Base-by-base conservation (phyloP, 2,797 vertebrate species). In the Pseudochaenichthys georgianus region DNA sequence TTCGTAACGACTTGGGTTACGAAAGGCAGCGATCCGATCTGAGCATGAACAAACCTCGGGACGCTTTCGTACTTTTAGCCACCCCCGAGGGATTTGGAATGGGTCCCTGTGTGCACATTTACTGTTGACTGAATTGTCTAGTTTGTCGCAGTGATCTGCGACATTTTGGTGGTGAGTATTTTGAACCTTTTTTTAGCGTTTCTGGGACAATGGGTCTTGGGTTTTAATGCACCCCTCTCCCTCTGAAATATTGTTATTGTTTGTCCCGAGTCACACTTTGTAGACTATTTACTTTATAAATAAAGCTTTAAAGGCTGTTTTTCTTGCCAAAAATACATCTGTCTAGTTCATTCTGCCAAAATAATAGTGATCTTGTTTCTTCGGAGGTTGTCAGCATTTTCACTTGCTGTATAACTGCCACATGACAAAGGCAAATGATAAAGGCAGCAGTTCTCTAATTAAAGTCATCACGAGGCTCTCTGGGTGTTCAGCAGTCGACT, bases 61-160 rank as follows among this genome's bases (percentile, higher is more conserved):
- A 84, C 55, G 13, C 19, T 47, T 63, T 84, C 62, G 70, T 81
- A 80, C 83, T 87, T 88, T 83, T 55, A 75, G 77, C 67, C 59
- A 15, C 64, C 78, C 85, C 82, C 31, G 0, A 57, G 83, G 87
- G 84, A 80, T 47, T 81, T 72, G 3, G 65, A 74, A 78, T 38
- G 64, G 47, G 82, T 85, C 77, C 80, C 70, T 78, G 58, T 76
- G 77, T 83, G 85, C 75, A 64, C 80, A 64, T 80, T 80, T 63
- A 38, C 61, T 85, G 64, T 75, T 83, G 87, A 87, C 82, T 88
- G 80, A 81, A 62, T 73, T 83, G 71, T 91, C 81, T 80, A 52
- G 70, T 76, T 85, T 82, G 75, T 87, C 80, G 80, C 64, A 58
- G 63, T 73, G 78, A 88, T 89, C 71, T 86, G 82, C 83, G 80